Conservation (phyloP, 2,888 invertebrate genomes). For the Agrotis puta region DNA sequence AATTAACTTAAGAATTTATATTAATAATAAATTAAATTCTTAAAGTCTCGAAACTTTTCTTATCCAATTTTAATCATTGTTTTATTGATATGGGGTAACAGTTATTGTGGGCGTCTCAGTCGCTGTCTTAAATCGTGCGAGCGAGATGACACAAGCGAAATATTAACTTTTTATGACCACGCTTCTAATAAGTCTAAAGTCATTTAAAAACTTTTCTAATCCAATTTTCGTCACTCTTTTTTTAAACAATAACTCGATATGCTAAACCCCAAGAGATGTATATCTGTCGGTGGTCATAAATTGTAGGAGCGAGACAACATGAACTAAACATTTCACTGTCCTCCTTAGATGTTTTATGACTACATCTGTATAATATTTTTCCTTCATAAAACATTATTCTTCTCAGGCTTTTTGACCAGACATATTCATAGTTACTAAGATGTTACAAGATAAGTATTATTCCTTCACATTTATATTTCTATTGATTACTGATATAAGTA, state of each 20-base stretch:
- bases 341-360: too few relatives aligned
- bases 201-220: background rate
- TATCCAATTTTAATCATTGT: background rate
- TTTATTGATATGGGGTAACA: background rate
- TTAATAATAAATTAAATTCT: background rate
- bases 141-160: background rate
- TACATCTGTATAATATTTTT: too few relatives aligned
- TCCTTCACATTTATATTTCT: conserved; percentile 27
- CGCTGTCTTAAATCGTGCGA: background rate
- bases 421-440: conserved; percentile 42
- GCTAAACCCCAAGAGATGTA: too few relatives aligned
- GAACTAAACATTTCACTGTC: too few relatives aligned
- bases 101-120: too few relatives aligned
- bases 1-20: conserved; percentile 4
- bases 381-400: too few relatives aligned
- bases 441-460: conserved; percentile 41
- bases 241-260: background rate
- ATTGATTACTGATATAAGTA: conserved; percentile 23
- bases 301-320: background rate
- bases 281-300: background rate
- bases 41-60: background rate
- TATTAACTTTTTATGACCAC: background rate
- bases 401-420: conserved; percentile 30
- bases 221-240: background rate
- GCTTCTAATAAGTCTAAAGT: background rate